Conservation (phyloP, 2,113 vertebrate genomes). For the Ivindomyrus marchei region DNA sequence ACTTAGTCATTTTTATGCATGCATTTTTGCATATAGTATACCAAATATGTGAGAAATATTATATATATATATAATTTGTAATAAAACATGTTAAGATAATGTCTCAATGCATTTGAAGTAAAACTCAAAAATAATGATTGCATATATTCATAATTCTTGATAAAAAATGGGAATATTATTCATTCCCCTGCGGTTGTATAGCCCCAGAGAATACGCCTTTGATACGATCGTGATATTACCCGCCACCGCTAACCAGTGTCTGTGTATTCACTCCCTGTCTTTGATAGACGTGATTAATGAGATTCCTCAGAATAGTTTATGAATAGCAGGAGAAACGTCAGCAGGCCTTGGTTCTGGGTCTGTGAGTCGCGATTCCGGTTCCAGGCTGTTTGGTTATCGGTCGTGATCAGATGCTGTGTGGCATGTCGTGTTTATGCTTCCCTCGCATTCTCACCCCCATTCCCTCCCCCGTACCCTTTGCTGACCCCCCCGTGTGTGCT, state of each 20-base stretch:
- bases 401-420: background rate
- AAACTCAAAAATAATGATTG: background rate
- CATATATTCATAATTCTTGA: background rate
- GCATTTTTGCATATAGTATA: background rate
- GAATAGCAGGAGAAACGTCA: background rate
- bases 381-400: background rate
- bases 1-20: background rate
- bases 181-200: background rate
- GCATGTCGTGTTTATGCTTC: background rate
- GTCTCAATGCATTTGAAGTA: background rate
- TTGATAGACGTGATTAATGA: background rate
- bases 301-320: background rate
- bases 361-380: background rate
- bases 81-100: background rate
- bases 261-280: background rate
- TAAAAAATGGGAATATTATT: background rate
- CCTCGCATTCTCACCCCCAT: background rate
- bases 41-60: background rate
- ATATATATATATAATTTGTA: background rate
- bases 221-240: background rate
- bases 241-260: background rate
- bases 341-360: background rate
- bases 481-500: background rate
- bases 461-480: background rate
- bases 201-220: background rate